phyloP scores from a whole-genome alignment of 2,797 vertebrate genomes.

The Lepus townsendii region DNA sequence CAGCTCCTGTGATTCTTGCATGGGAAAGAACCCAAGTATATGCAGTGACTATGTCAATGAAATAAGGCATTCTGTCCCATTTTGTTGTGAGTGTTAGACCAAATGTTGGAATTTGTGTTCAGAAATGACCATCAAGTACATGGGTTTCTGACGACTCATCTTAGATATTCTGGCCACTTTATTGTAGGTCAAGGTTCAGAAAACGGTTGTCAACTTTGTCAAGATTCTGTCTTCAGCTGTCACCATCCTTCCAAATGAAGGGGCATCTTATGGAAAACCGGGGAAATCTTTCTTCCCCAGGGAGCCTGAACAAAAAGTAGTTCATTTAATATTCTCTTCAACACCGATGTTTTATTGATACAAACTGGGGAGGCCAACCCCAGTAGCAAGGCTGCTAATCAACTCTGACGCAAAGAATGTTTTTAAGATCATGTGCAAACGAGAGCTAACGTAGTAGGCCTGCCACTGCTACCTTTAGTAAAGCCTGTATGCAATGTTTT shows the following conservation, averaged over 20 bases:
- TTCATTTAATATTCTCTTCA: constrained; percentile 49
- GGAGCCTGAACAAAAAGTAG: constrained; percentile 7
- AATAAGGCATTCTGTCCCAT: not conserved
- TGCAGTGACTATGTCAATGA: not conserved
- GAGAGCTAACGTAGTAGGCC: not conserved
- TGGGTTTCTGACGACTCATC: not conserved
- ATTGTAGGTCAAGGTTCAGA: not conserved
- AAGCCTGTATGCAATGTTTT: not conserved
- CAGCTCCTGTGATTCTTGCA: not conserved
- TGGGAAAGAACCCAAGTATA: not conserved
- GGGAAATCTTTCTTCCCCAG: not conserved
- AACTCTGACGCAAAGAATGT: not conserved
- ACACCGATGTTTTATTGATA: constrained; percentile 9
- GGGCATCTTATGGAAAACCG: not conserved
- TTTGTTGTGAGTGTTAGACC: not conserved
- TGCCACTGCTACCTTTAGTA: not conserved
- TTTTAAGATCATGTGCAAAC: not conserved
- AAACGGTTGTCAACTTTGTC: not conserved
- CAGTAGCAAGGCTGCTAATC: not conserved
- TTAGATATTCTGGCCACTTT: not conserved
- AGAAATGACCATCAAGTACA: not conserved
- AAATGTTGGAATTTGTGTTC: not conserved
- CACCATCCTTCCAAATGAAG: not conserved
- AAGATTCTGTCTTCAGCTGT: not conserved
- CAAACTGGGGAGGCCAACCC: not conserved